Conservation (phyloP, 2,113 vertebrate species). For the Ivindomyrus marchei region DNA sequence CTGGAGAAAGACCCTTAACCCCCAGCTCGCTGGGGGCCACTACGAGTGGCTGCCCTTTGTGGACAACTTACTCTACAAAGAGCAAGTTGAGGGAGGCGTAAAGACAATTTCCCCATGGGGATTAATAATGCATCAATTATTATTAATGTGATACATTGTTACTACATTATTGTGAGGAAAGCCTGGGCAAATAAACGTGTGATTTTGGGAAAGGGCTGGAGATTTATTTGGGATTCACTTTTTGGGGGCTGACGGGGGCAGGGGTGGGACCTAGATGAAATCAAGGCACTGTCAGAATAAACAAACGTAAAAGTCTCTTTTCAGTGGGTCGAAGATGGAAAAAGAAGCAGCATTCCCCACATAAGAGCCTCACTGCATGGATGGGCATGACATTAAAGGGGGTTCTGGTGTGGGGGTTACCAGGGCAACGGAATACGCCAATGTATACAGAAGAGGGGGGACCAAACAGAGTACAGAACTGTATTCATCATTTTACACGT, state of each 20-base stretch:
- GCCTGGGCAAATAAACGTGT: background rate
- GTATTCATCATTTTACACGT: background rate
- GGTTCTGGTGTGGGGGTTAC: background rate
- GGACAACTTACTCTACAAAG: no score
- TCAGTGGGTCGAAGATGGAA: background rate
- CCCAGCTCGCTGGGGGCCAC: no score
- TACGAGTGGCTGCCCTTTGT: no score
- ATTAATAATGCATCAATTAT: no score
- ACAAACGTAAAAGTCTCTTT: background rate
- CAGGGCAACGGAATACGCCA: background rate
- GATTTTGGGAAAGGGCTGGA: background rate
- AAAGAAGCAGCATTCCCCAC: background rate
- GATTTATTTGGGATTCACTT: background rate
- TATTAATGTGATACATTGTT: background rate
- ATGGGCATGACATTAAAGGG: background rate
- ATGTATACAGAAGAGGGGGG: background rate
- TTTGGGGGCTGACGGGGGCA: background rate
- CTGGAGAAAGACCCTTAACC: no score
- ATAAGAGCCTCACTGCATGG: background rate
- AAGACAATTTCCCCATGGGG: no score
- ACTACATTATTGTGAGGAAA: background rate
- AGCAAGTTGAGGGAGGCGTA: no score
- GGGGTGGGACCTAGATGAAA: background rate
- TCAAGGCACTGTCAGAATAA: background rate
- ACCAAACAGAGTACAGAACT: background rate